These are phyloP conservation scores for Diarsia dahlii DNA, from an alignment of 2,888 invertebrate species.

Conservation along the genomic window DNA sequence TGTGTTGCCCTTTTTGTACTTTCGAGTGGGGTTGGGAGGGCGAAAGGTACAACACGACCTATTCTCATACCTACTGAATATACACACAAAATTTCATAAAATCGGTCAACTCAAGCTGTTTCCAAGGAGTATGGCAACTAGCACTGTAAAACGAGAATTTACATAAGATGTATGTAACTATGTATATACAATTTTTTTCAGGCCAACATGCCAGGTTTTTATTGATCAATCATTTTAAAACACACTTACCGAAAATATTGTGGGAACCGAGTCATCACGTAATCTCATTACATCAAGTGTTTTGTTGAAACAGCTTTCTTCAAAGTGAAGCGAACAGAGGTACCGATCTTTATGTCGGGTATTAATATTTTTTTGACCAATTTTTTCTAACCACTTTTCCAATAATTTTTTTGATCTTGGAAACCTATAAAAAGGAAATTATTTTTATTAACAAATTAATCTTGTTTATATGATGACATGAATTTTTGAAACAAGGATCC, in stretches of 20 bases:
- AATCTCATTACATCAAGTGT: conserved; percentile 11
- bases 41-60: too few species aligned
- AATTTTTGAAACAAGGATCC: not conserved
- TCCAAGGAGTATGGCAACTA: too few species aligned
- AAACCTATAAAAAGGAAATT: not conserved
- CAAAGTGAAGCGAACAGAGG: conserved; percentile 13
- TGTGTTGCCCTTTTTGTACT: too few species aligned
- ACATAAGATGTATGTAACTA: not conserved
- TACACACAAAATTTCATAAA: too few species aligned
- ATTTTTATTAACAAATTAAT: not conserved
- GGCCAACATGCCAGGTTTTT: not conserved
- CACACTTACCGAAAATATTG: conserved; percentile 1
- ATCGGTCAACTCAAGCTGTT: too few species aligned
- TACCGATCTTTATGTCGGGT: not conserved
- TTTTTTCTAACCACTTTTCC: not conserved
- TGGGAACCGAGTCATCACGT: not conserved
- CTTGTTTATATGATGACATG: not conserved
- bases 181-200: not conserved
- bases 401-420: not conserved
- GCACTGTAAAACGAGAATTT: too few species aligned
- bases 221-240: not conserved
- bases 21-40: too few species aligned
- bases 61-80: too few species aligned
- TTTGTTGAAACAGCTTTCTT: not conserved
- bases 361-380: conserved; percentile 1